These are phyloP conservation scores for Axis porcinus DNA, from an alignment of 2,113 vertebrate genomes.

Conservation along the genomic window DNA sequence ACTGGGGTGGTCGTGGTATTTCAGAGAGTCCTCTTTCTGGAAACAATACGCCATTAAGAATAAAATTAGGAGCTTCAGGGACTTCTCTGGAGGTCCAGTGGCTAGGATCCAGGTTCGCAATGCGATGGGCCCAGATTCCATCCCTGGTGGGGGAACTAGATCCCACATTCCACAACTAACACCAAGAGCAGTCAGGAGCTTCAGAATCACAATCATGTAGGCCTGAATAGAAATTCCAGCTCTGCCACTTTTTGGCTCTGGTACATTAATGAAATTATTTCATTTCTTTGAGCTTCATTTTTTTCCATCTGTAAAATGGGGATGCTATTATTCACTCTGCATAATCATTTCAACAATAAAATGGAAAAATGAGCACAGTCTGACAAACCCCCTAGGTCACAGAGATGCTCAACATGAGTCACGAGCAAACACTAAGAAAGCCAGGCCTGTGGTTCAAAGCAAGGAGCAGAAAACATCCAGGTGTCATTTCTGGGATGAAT, in stretches of 20 bases:
- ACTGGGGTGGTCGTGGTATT: background rate
- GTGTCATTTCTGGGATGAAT: background rate
- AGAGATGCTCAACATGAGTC: background rate
- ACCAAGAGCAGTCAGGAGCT: background rate
- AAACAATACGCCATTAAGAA: background rate
- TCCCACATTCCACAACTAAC: background rate
- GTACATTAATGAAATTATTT: background rate
- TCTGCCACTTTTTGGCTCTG: background rate
- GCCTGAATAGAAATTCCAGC: background rate
- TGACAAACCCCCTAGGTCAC: background rate
- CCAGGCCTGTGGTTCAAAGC: background rate
- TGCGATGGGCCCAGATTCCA: background rate
- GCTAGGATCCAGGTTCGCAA: background rate
- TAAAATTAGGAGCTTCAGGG: background rate
- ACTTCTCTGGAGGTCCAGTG: background rate
- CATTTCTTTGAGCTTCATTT: background rate
- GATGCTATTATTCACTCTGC: background rate
- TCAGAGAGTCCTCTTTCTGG: background rate
- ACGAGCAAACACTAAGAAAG: background rate
- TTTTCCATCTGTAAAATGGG: background rate
- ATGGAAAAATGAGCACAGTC: background rate
- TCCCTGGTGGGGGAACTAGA: background rate
- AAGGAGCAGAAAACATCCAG: background rate
- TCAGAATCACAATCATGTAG: background rate
- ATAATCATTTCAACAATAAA: background rate